phyloP scores from a whole-genome alignment of 2,113 vertebrate species.

The Porphyrio hochstetteri region DNA sequence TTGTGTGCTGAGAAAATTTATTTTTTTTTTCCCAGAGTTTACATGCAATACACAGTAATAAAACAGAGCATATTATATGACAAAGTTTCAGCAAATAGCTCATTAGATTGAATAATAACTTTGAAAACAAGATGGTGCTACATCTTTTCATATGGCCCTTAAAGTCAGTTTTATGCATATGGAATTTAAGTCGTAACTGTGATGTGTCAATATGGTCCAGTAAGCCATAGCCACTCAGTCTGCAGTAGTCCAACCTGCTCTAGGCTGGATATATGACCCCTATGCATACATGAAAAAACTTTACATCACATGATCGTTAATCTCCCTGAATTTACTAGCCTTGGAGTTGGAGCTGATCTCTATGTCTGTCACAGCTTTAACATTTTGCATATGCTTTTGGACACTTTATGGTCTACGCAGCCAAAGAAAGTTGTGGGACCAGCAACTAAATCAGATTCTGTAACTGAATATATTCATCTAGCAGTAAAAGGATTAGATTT shows the following conservation, averaged over 20 bases:
- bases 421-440: neutral
- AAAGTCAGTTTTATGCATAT: neutral
- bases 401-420: neutral
- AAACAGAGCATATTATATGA: fast-evolving
- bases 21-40: neutral
- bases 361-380: neutral
- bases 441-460: neutral
- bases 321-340: neutral
- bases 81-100: neutral
- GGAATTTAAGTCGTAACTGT: neutral
- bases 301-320: neutral
- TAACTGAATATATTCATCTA: neutral
- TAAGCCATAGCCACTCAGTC: neutral
- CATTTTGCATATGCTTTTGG: neutral
- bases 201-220: neutral
- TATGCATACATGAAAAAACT: neutral
- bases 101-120: neutral
- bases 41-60: neutral
- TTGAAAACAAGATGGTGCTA: neutral
- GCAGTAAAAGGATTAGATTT: neutral
- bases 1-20: neutral
- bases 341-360: neutral
- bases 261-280: neutral
- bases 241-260: neutral
- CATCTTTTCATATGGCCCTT: neutral